Base-by-base conservation (phyloP, 2,888 invertebrate species). In the Thyatira batis region DNA sequence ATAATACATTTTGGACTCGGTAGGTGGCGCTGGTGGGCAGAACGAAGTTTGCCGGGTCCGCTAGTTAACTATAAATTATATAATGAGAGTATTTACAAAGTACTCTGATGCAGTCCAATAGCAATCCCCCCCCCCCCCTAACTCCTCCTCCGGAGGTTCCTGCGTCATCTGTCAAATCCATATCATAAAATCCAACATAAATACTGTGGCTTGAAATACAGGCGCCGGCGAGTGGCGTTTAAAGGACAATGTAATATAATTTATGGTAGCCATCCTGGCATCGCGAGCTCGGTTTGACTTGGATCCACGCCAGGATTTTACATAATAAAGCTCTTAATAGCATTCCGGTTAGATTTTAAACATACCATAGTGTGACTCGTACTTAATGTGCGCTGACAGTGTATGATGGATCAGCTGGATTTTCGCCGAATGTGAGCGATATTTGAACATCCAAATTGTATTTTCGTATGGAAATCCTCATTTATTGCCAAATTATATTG, bases 161-260 rank as follows among this genome's bases (percentile, higher is more conserved):
- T n/a, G n/a, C n/a, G n/a, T n/a, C 13, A 17, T 13, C 17, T 39
- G 33, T 39, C 39, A 17, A 39, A 13, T 4, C n/a, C 33, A 33
- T 13, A 23, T n/a, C n/a, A n/a, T 23, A 33, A 5, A 39, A 39
- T 39, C 17, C 39, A 17, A 39, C 17, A 17, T 39, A 39, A 39
- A 39, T 39, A 39, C 20, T 23, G 43, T 61, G 59, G 53, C 50
- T 58, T 39, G 55, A 56, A 58, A 60, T 49, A 59, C 60, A 66
- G 60, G 60, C 63, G 62, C 57, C 57, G 57, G 60, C 58, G 61
- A 66, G 61, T 71, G 74, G 69, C 66, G 69, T 77, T 82, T 80
- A 80, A 81, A 80, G 78, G 76, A 83, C 84, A 81, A 78, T 80
- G 72, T 76, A 53, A 67, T 74, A 72, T 76, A 77, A 81, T 82